Conservation (phyloP, 1,140 invertebrate genomes). For the Drosophila repleta region DNA sequence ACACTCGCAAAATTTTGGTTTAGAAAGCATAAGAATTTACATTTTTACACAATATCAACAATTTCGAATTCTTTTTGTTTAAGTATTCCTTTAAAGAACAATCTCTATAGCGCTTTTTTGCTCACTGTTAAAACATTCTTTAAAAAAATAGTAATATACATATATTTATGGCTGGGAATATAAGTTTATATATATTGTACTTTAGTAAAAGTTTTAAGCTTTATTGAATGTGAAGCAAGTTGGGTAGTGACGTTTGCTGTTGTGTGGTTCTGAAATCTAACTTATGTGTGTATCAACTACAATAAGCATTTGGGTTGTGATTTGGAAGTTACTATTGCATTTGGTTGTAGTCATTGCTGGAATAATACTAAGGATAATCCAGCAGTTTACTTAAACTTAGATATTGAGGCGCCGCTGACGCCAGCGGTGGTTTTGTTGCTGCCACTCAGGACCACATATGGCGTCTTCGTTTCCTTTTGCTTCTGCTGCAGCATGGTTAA, state of each 20-base stretch:
- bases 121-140: not conserved
- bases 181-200: not conserved
- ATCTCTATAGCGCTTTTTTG: too few relatives aligned
- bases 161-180: not conserved
- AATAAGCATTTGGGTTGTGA: constrained; percentile 45
- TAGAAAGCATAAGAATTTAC: too few relatives aligned
- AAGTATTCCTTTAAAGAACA: too few relatives aligned
- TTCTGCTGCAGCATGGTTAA: constrained; percentile 97
- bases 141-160: not conserved
- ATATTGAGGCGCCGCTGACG: constrained; percentile 69
- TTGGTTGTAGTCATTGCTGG: constrained; percentile 57
- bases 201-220: not conserved
- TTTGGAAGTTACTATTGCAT: constrained; percentile 79
- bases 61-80: too few relatives aligned
- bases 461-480: constrained; percentile 97
- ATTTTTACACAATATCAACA: too few relatives aligned
- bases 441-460: constrained; percentile 97
- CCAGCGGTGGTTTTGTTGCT: constrained; percentile 86
- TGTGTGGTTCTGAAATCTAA: constrained; percentile 27
- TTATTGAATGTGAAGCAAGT: constrained; percentile 1
- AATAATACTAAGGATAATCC: not conserved
- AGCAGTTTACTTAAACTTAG: constrained; percentile 79
- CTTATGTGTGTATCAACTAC: constrained; percentile 42
- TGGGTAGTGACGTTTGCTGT: not conserved
- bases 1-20: too few relatives aligned